Evolutionary conservation across 1,140 invertebrate species (phyloP).

Genomic region (Popillia japonica): DNA sequence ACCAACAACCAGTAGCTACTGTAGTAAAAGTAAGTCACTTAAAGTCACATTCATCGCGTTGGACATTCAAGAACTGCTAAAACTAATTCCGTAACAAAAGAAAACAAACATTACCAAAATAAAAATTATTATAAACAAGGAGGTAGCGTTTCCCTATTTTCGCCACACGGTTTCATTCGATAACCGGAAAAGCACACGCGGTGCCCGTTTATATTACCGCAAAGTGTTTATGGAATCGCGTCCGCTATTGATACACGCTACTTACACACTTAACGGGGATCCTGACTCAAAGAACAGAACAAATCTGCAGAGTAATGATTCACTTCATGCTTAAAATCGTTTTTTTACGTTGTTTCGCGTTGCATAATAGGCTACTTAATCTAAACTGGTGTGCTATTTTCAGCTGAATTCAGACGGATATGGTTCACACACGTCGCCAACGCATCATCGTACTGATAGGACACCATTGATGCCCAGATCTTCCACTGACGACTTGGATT

Average conservation of each 20-base stretch:
- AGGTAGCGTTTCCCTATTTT: slow-evolving; percentile 10
- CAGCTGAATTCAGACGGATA: slow-evolving; percentile 82
- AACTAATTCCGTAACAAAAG: too few species aligned
- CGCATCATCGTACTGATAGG: slow-evolving; percentile 65
- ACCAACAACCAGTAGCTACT: slow-evolving; percentile 78
- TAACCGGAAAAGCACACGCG: slow-evolving; percentile 5
- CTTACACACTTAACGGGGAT: not conserved
- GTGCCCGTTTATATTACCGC: slow-evolving; percentile 22
- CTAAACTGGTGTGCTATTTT: slow-evolving; percentile 50
- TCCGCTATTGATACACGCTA: not conserved
- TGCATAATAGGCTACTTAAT: not conserved
- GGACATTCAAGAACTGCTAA: not conserved
- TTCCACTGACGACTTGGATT: slow-evolving; percentile 64
- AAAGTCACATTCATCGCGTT: too few species aligned
- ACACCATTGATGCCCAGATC: slow-evolving; percentile 70
- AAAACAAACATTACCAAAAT: not conserved
- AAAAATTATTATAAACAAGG: not conserved
- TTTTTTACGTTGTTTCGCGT: not conserved
- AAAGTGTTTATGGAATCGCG: slow-evolving; percentile 23
- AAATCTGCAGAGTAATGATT: not conserved
- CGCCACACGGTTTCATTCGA: not conserved
- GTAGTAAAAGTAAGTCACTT: slow-evolving; percentile 83
- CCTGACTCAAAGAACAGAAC: not conserved
- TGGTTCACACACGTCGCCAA: slow-evolving; percentile 83
- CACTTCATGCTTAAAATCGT: not conserved